phyloP scores from a whole-genome alignment of 2,113 vertebrate species.

The Micromys minutus region DNA sequence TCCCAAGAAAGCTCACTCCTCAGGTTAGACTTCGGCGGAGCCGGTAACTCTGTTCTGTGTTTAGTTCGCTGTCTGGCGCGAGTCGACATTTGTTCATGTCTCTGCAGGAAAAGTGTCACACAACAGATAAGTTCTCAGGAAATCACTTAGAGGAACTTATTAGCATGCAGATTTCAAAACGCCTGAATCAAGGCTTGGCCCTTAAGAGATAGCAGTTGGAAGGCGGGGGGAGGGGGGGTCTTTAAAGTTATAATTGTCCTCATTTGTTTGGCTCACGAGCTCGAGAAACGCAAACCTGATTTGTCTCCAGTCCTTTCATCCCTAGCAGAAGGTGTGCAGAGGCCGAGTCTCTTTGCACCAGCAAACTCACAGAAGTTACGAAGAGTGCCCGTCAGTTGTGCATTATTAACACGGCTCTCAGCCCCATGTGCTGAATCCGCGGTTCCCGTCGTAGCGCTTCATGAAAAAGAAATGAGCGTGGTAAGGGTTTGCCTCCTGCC shows the following conservation, averaged over 20 bases:
- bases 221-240: background rate
- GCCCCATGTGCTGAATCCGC: slow-evolving; percentile 2
- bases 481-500: slow-evolving; percentile 16
- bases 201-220: background rate
- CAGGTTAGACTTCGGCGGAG: background rate
- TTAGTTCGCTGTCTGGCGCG: background rate
- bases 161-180: background rate
- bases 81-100: background rate
- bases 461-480: slow-evolving; percentile 59
- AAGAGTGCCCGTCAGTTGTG: background rate
- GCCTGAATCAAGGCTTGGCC: background rate
- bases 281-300: background rate
- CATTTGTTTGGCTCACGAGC: background rate
- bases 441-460: slow-evolving; percentile 28
- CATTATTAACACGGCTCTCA: slow-evolving; percentile 40
- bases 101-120: background rate
- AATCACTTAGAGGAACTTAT: background rate
- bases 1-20: background rate
- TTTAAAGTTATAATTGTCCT: background rate
- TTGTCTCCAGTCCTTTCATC: background rate
- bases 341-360: background rate
- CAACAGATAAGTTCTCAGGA: background rate
- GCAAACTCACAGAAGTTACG: background rate
- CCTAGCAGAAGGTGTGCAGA: background rate
- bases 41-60: background rate